Base-by-base conservation (phyloP, 1,140 invertebrate genomes). In the Bombyx mori region DNA sequence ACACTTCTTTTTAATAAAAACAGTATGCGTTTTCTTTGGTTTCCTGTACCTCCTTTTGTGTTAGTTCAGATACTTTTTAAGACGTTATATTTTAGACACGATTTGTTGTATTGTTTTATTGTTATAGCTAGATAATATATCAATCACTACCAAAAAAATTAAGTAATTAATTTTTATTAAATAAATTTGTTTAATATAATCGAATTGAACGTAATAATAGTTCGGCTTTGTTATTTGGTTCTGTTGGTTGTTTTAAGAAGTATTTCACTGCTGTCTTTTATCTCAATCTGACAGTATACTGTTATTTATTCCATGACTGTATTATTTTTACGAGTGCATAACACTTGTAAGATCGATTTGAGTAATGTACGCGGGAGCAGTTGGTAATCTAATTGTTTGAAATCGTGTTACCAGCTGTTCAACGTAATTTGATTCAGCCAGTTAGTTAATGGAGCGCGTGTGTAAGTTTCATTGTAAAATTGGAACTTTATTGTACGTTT, bases 361-460 rank as follows among this genome's bases (percentile, higher is more conserved):
- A 44, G 51, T 22, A 51, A 42, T 51, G 43, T 47, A 9, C 50
- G 47, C 42, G 3, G 48, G 53, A 53, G 62, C 59, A 65, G 65
- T 62, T 67, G 59, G 64, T 63, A 56, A 54, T 47, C 44, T 68
- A 54, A 71, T 77, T 74, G 66, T 73, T 64, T 67, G 61, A 65
- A 60, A 63, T 65, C 46, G 61, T 68, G 51, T 49, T 57, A 62
- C 63, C 80, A 83, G 80, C 76, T 83, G 80, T 77, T 79, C 73
- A 63, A 67, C 77, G 79, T 71, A 76, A 82, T 80, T 77, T 74
- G 76, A 86, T 77, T 79, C 79, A 69, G 63, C 62, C 63, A 70
- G 62, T 67, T 81, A 70, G 62, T 67, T 81, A 81, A 86, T 86
- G 77, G 76, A 74, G 71, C 76, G 74, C 69, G 65, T 77, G 73